Conservation (phyloP, 2,113 vertebrate genomes). For the Haliaeetus leucogaster region DNA sequence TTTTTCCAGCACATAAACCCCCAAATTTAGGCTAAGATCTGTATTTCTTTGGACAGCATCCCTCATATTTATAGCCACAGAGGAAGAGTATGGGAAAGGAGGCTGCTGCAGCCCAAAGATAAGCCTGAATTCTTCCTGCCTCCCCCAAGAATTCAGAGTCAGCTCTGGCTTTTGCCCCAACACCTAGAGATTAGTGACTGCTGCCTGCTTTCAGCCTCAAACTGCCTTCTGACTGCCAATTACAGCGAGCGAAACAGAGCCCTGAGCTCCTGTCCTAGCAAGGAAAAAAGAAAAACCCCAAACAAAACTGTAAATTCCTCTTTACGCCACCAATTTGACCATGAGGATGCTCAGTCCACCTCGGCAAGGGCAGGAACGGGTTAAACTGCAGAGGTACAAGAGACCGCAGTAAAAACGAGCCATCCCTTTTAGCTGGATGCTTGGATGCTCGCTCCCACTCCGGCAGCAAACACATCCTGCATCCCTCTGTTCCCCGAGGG, state of each 20-base stretch:
- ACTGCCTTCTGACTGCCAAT: neutral
- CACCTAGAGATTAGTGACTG: neutral
- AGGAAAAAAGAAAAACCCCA: neutral
- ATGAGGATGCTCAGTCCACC: neutral
- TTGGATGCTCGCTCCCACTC: neutral
- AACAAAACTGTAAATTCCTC: neutral
- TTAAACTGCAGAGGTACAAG: neutral
- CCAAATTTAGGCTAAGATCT: neutral
- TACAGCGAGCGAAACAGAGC: neutral
- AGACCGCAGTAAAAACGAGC: accelerated
- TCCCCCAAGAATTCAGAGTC: neutral
- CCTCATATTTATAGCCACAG: neutral
- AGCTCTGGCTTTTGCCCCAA: neutral
- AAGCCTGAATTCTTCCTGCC: neutral
- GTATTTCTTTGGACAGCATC: neutral
- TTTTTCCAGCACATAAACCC: neutral
- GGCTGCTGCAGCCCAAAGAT: neutral
- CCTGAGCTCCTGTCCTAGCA: neutral
- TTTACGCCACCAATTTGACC: neutral
- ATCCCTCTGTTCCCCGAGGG: neutral
- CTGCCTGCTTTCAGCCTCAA: neutral
- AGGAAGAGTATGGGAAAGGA: neutral
- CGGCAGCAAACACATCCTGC: neutral
- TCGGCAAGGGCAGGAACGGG: accelerated
- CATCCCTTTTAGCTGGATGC: neutral